Conservation (phyloP, 2,113 vertebrate genomes). For the Bagarius yarrelli region DNA sequence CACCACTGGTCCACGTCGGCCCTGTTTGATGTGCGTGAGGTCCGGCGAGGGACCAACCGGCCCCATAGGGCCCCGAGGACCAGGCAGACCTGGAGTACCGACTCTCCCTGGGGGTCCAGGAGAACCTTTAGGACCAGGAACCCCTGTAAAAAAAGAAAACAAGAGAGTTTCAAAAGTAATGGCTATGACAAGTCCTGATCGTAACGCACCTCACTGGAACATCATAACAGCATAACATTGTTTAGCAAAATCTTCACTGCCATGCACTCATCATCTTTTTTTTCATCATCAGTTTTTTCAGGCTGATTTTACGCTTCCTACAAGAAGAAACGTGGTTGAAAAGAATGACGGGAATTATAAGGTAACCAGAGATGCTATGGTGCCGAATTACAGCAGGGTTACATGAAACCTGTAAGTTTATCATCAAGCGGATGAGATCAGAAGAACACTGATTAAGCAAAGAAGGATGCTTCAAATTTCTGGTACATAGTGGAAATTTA, state of each 20-base stretch:
- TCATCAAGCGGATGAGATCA: background rate
- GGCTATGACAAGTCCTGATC: background rate
- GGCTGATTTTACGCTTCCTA: background rate
- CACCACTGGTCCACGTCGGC: conserved; percentile 90
- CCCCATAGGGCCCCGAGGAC: conserved; percentile 91
- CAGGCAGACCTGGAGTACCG: conserved; percentile 82
- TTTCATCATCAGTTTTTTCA: too few relatives aligned
- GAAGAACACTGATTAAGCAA: background rate
- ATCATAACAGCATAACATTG: background rate
- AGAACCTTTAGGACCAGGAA: conserved; percentile 83
- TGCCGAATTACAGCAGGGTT: background rate
- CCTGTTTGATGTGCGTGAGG: conserved; percentile 89
- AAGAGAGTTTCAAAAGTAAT: too few relatives aligned
- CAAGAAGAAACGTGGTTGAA: conserved; percentile 14
- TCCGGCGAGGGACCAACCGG: conserved; percentile 93
- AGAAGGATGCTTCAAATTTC: background rate
- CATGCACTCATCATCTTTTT: too few relatives aligned
- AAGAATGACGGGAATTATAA: background rate
- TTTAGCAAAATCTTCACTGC: background rate
- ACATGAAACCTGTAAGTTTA: background rate
- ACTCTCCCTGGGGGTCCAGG: conserved; percentile 77
- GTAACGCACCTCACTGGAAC: background rate
- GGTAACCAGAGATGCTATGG: background rate
- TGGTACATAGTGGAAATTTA: background rate
- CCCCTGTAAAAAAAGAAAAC: conserved; percentile 69